Evolutionary conservation across 2,797 vertebrate genomes (phyloP).

Genomic region (Erpetoichthys calabaricus): DNA sequence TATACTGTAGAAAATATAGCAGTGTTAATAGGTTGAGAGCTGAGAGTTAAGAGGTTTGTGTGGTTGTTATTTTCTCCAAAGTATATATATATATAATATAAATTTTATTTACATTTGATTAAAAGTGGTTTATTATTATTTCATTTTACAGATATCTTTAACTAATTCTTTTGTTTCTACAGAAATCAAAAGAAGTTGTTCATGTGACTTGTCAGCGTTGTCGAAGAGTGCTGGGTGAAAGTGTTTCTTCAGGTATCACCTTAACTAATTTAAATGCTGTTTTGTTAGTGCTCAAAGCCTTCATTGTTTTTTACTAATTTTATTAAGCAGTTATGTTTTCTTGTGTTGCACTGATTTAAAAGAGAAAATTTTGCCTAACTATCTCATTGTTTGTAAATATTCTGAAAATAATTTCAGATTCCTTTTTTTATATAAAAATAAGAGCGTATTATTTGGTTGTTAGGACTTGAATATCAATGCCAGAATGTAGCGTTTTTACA

Average conservation of each 20-base stretch:
- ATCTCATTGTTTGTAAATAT: too few species aligned
- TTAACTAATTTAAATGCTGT: constrained; percentile 3
- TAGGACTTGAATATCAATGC: too few species aligned
- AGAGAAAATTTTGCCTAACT: too few species aligned
- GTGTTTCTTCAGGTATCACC: constrained; percentile 61
- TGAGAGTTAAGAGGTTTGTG: too few species aligned
- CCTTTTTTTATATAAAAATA: too few species aligned
- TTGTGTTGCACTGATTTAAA: not conserved
- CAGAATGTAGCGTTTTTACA: too few species aligned
- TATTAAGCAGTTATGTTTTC: constrained; percentile 16
- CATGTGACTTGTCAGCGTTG: constrained; percentile 74
- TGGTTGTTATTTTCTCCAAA: too few species aligned
- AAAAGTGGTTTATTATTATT: not conserved
- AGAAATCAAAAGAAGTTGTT: constrained; percentile 62
- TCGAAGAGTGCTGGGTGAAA: constrained; percentile 65
- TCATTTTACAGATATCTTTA: not conserved
- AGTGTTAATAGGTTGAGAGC: too few species aligned
- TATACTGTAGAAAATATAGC: too few species aligned
- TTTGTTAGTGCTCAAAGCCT: constrained; percentile 9
- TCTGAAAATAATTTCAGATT: too few species aligned
- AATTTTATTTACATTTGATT: not conserved
- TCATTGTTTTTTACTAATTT: constrained; percentile 19
- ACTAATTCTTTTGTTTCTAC: constrained; percentile 28
- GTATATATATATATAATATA: too few species aligned
- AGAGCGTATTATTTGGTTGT: too few species aligned